These are phyloP conservation scores for Odontesthes bonariensis DNA, from an alignment of 2,113 vertebrate genomes.

Conservation along the genomic window DNA sequence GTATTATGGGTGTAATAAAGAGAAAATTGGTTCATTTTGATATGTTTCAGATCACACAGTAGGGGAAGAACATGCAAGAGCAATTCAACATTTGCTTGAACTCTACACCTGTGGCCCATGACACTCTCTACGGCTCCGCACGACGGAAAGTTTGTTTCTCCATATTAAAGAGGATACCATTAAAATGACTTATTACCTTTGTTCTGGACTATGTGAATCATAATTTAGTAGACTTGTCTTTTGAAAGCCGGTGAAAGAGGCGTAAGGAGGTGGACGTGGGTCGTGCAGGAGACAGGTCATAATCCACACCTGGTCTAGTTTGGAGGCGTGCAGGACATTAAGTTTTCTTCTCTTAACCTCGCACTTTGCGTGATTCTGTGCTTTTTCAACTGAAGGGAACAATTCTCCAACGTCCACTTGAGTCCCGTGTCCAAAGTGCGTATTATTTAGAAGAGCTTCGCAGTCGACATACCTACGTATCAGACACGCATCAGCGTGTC, in stretches of 20 bases:
- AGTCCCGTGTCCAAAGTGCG: conserved; percentile 13
- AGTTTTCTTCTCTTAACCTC: conserved; percentile 35
- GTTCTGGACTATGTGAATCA: conserved; percentile 7
- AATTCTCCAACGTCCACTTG: background rate
- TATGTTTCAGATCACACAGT: too few relatives aligned
- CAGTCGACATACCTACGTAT: conserved; percentile 43
- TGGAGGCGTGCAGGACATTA: conserved; percentile 3
- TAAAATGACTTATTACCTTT: background rate
- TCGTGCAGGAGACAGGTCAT: background rate
- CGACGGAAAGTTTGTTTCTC: background rate
- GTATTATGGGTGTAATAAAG: too few relatives aligned
- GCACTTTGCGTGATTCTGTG: conserved; percentile 4
- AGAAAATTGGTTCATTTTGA: too few relatives aligned
- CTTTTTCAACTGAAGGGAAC: background rate
- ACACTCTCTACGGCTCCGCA: too few relatives aligned
- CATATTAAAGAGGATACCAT: background rate
- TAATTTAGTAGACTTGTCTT: background rate
- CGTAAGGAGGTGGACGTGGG: conserved; percentile 20
- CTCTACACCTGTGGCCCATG: too few relatives aligned
- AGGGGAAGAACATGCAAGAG: too few relatives aligned
- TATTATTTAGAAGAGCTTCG: conserved; percentile 35
- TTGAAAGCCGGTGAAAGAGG: conserved; percentile 9
- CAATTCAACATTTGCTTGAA: too few relatives aligned
- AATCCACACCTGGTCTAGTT: conserved; percentile 27
- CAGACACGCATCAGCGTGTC: conserved; percentile 14